A percentile compares a stretch with the other conserved stretches of the same genome.
Evolutionary conservation across 2,888 invertebrate genomes (phyloP).

Genomic region (Vesta saturnalis): DNA sequence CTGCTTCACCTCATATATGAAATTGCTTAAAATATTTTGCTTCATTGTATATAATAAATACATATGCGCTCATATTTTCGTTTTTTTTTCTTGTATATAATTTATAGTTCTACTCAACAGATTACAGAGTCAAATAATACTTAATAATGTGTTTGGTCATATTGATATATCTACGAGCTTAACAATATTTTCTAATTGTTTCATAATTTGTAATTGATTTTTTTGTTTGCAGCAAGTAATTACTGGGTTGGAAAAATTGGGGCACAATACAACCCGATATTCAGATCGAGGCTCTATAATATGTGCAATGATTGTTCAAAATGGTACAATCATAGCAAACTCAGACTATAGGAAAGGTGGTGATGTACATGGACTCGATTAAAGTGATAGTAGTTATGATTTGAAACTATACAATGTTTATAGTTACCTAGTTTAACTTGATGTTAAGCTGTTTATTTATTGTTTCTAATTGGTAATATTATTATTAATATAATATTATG

Average conservation of each 20-base stretch:
- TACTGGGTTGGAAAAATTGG: conserved; percentile 70
- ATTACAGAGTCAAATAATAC: too few species aligned
- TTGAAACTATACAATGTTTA: not conserved
- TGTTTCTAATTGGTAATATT: not conserved
- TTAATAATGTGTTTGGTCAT: too few species aligned
- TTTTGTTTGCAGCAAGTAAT: conserved; percentile 66
- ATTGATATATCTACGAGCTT: too few species aligned
- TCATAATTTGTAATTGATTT: too few species aligned
- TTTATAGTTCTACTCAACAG: too few species aligned
- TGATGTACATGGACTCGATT: conserved; percentile 73
- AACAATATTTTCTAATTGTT: too few species aligned
- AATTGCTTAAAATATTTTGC: too few species aligned
- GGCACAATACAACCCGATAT: conserved; percentile 74
- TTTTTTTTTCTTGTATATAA: too few species aligned
- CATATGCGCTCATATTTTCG: too few species aligned
- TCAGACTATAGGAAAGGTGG: conserved; percentile 86
- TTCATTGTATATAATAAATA: too few species aligned
- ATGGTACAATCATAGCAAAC: conserved; percentile 75
- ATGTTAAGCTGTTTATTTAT: not conserved
- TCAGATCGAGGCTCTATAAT: conserved; percentile 75
- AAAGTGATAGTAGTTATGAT: not conserved
- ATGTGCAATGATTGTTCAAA: conserved; percentile 73
- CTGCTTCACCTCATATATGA: too few species aligned
- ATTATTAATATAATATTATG: not conserved
- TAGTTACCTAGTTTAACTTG: not conserved